Evolutionary conservation across 2,113 vertebrate species (phyloP).

Genomic region (Python bivittatus): DNA sequence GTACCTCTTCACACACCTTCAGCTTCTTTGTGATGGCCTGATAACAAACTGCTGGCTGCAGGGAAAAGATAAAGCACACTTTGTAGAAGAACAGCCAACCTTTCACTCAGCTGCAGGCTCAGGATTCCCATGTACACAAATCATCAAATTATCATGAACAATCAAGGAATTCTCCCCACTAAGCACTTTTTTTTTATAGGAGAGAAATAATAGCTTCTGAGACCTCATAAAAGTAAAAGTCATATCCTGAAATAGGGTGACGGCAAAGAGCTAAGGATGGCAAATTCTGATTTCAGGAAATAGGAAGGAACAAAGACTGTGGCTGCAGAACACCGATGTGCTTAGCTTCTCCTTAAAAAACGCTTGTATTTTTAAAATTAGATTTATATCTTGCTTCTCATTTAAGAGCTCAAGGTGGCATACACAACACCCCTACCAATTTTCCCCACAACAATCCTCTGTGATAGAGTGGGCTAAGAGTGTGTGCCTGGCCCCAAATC

Average conservation of each 20-base stretch:
- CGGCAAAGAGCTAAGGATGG: not conserved
- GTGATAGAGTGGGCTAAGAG: not conserved
- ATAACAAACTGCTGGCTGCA: conserved; percentile 79
- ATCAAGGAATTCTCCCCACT: not conserved
- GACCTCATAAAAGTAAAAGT: not conserved
- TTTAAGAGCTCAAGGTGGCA: not conserved
- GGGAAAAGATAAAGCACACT: conserved; percentile 52
- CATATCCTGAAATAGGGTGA: not conserved
- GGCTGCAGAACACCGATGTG: not conserved
- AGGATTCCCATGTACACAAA: conserved; percentile 4
- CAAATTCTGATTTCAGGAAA: not conserved
- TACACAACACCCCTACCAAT: not conserved
- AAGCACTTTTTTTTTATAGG: not conserved
- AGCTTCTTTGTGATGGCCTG: conserved; percentile 93
- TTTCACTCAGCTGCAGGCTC: conserved; percentile 3
- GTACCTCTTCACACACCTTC: conserved; percentile 95
- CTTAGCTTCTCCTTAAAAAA: not conserved
- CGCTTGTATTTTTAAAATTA: not conserved
- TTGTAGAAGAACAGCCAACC: not conserved
- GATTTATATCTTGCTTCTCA: not conserved
- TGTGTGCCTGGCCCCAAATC: not conserved
- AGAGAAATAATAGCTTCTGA: not conserved
- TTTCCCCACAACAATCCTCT: not conserved
- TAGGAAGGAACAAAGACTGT: not conserved
- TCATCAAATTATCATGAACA: not conserved